Evolutionary conservation across 2,797 vertebrate species (phyloP).

Genomic region (Scolopax bukidnonensis): DNA sequence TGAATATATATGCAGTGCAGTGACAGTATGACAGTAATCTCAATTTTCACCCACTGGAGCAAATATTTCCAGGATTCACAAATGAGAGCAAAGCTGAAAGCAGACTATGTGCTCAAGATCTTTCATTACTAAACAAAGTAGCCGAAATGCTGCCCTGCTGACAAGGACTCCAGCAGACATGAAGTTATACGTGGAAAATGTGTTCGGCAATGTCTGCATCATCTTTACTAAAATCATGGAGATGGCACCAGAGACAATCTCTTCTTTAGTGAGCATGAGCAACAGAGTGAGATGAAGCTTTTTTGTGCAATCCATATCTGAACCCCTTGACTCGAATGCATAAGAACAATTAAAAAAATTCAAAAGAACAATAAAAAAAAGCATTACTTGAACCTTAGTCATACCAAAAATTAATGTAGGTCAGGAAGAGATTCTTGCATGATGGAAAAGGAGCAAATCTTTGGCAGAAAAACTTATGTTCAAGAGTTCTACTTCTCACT

Average conservation of each 20-base stretch:
- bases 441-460: background rate
- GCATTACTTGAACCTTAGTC: background rate
- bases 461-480: background rate
- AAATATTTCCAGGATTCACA: background rate
- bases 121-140: background rate
- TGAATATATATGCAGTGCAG: background rate
- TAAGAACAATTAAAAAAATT: background rate
- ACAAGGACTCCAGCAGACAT: background rate
- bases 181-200: background rate
- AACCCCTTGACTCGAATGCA: background rate
- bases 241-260: background rate
- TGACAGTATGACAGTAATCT: background rate
- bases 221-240: background rate
- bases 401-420: background rate
- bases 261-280: background rate
- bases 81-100: background rate
- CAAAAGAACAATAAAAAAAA: too few species aligned
- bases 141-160: background rate
- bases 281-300: background rate
- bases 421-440: background rate
- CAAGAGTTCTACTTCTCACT: background rate
- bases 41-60: background rate
- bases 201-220: background rate
- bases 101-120: background rate
- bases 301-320: background rate